Evolutionary conservation across 2,113 vertebrate species (phyloP).

Genomic region (Lepisosteus oculatus): DNA sequence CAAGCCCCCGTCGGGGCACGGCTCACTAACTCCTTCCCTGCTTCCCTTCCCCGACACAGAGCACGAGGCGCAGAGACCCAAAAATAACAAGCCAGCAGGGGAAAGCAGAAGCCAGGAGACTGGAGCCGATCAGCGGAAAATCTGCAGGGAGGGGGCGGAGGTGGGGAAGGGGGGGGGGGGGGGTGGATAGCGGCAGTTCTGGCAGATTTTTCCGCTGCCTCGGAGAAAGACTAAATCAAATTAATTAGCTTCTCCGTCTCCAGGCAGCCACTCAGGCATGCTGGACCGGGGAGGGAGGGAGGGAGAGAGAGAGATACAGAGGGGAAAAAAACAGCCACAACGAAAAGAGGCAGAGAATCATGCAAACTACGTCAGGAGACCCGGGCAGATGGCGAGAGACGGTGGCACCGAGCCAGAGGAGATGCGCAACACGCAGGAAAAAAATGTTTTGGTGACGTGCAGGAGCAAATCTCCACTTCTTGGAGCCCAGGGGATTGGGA

Average conservation of each 20-base stretch:
- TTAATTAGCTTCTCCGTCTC: slow-evolving; percentile 79
- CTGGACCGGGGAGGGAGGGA: background rate
- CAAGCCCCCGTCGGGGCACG: too few species aligned
- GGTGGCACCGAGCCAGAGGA: slow-evolving; percentile 38
- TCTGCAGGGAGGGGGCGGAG: slow-evolving; percentile 64
- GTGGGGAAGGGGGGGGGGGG: slow-evolving; percentile 38
- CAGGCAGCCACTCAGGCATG: slow-evolving; percentile 58
- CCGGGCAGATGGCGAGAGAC: slow-evolving; percentile 46
- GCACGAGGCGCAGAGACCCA: background rate
- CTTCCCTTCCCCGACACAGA: too few species aligned
- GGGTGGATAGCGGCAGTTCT: slow-evolving; percentile 12
- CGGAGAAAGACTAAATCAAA: slow-evolving; percentile 71
- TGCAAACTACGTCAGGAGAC: slow-evolving; percentile 21
- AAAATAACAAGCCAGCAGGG: slow-evolving; percentile 2
- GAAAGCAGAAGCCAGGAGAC: slow-evolving; percentile 40
- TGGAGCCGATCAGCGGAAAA: slow-evolving; percentile 71
- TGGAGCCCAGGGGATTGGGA: background rate
- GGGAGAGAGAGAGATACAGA: too few species aligned
- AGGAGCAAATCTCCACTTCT: too few species aligned
- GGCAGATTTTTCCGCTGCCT: slow-evolving; percentile 68
- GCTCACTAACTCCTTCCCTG: too few species aligned
- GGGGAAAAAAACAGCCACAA: background rate
- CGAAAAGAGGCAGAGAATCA: background rate
- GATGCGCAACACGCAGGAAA: background rate
- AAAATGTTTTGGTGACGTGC: background rate